phyloP scores from a whole-genome alignment of 92 coral and sea anemone genomes.

The Epizoanthus stellaris region DNA sequence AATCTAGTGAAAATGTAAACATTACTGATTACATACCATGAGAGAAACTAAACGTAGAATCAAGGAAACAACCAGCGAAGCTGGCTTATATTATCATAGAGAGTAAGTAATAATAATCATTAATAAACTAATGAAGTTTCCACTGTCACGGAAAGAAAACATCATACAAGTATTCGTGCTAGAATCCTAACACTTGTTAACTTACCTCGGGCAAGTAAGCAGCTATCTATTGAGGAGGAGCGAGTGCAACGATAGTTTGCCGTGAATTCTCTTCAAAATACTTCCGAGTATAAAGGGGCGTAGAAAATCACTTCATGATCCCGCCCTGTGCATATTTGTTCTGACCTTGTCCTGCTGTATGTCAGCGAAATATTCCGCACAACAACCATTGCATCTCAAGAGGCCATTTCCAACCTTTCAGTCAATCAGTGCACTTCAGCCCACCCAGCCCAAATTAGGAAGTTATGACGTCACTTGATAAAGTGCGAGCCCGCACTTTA shows the following conservation, averaged over 20 bases:
- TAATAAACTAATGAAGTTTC: not conserved
- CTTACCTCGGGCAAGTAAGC: not conserved
- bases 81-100: not conserved
- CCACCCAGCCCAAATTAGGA: constrained; percentile 38
- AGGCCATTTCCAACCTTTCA: not conserved
- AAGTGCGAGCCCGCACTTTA: not conserved
- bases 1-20: constrained; percentile 24
- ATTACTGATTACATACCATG: not conserved
- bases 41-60: not conserved
- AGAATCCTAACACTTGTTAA: not conserved
- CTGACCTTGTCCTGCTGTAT: not conserved
- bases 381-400: not conserved
- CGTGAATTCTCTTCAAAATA: constrained; percentile 6
- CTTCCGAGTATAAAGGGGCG: constrained; percentile 10
- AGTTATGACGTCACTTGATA: not conserved
- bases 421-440: not conserved
- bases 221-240: not conserved
- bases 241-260: not conserved
- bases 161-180: not conserved
- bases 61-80: constrained; percentile 5
- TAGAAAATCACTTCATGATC: constrained; percentile 12
- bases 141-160: not conserved
- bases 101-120: not conserved
- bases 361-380: not conserved
- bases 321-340: constrained; percentile 16